Percentiles rank a stretch among this genome's conserved stretches.
Conservation (phyloP, 1,140 invertebrate species). For the Bombus haemorrhoidalis region DNA sequence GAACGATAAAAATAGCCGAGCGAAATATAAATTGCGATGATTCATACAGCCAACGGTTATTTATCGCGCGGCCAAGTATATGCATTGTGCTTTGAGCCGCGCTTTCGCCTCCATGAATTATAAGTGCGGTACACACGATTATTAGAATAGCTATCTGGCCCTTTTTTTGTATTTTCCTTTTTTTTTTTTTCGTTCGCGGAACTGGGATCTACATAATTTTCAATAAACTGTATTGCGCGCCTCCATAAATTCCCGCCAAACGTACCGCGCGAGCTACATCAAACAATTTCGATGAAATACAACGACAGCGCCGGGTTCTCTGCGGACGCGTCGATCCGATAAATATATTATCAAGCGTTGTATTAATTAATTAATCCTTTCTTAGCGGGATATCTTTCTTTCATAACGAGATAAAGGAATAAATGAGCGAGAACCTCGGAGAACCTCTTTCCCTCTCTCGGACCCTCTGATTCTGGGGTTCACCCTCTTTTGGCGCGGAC, state of each 20-base stretch:
- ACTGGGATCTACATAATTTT: constrained; percentile 42
- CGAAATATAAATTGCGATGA: constrained; percentile 53
- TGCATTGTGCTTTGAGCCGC: constrained; percentile 50
- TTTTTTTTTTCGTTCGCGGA: not conserved
- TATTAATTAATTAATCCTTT: constrained; percentile 58
- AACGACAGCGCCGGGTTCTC: not conserved
- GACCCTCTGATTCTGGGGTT: not conserved
- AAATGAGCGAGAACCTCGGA: constrained; percentile 39
- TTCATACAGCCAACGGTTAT: constrained; percentile 53
- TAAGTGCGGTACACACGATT: constrained; percentile 41
- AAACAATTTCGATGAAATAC: constrained; percentile 37
- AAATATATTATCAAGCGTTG: constrained; percentile 36
- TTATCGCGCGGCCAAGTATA: constrained; percentile 41
- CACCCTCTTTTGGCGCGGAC: constrained; percentile 57
- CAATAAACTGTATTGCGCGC: constrained; percentile 42
- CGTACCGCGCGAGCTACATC: constrained; percentile 24
- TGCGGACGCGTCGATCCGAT: constrained; percentile 13
- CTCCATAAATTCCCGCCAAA: constrained; percentile 31
- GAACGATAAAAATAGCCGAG: constrained; percentile 54
- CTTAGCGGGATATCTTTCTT: constrained; percentile 45
- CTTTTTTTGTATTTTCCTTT: not conserved
- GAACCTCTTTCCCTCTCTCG: not conserved
- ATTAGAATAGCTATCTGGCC: constrained; percentile 41
- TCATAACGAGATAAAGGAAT: constrained; percentile 62
- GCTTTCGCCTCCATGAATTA: constrained; percentile 46